A percentile compares a stretch with the other conserved stretches of the same genome.
Evolutionary conservation across 1,140 invertebrate species (phyloP).

Genomic region (Metaphire vulgaris): DNA sequence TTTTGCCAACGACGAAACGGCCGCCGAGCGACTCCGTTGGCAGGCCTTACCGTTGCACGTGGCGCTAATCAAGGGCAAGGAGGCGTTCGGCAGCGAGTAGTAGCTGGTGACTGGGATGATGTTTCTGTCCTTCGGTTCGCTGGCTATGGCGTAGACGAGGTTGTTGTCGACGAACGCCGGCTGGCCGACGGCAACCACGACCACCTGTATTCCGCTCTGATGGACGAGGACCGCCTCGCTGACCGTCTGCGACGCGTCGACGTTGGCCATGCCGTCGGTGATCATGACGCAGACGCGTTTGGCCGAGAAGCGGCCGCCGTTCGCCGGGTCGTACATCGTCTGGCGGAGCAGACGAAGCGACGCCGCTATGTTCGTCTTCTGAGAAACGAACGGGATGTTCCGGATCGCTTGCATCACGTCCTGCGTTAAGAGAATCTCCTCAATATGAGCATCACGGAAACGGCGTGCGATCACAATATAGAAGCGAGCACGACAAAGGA

Average conservation of each 20-base stretch:
- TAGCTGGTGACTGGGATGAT: not conserved
- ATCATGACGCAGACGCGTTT: slow-evolving; percentile 40
- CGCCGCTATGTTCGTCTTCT: slow-evolving; percentile 41
- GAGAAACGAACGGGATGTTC: not conserved
- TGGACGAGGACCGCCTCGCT: not conserved
- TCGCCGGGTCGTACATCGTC: slow-evolving; percentile 35
- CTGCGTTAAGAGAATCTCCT: too few species aligned
- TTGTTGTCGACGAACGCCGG: not conserved
- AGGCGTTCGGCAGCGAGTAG: not conserved
- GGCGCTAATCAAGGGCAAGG: not conserved
- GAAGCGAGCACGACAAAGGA: too few species aligned
- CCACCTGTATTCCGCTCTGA: not conserved
- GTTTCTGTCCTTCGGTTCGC: not conserved
- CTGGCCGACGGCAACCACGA: not conserved
- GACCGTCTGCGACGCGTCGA: slow-evolving; percentile 28
- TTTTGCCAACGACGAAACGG: too few species aligned
- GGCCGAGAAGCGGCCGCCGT: slow-evolving; percentile 40
- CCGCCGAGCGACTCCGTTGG: too few species aligned
- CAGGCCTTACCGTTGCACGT: not conserved
- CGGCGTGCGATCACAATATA: too few species aligned
- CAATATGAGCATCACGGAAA: too few species aligned
- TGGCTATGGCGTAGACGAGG: not conserved
- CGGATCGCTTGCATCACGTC: not conserved
- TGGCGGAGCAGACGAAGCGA: slow-evolving; percentile 37
- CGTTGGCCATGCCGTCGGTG: slow-evolving; percentile 47